phyloP scores from a whole-genome alignment of 2,113 vertebrate species.

The Lanius ludovicianus region DNA sequence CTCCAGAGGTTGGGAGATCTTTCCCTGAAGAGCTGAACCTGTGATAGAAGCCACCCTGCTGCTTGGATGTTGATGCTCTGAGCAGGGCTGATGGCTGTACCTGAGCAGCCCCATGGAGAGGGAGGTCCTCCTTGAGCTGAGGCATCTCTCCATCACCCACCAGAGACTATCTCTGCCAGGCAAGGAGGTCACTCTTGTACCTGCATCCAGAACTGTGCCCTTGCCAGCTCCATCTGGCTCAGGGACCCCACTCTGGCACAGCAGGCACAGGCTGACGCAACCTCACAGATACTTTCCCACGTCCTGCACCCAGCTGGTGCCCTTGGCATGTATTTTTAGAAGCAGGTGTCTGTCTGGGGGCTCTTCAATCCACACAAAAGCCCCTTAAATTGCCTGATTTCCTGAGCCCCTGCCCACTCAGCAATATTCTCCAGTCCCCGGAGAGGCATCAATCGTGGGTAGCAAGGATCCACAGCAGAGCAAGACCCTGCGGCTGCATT shows the following conservation, averaged over 20 bases:
- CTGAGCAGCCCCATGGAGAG: neutral
- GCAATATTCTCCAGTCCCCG: accelerated
- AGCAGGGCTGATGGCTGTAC: neutral
- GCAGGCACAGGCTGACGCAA: neutral
- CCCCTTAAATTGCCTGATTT: neutral
- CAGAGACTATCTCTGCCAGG: neutral
- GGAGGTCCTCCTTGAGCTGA: neutral
- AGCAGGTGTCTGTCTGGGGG: neutral
- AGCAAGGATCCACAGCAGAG: accelerated
- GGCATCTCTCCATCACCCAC: neutral
- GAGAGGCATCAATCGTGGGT: neutral
- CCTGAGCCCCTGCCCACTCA: neutral
- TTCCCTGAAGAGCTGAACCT: neutral
- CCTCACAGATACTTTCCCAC: neutral
- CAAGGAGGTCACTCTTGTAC: neutral
- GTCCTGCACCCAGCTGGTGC: neutral
- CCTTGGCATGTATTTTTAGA: neutral
- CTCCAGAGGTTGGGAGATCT: neutral
- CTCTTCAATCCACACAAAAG: neutral
- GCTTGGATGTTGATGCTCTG: neutral
- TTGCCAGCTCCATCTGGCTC: neutral
- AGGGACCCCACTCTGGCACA: neutral
- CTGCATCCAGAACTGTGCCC: neutral
- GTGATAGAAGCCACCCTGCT: neutral
- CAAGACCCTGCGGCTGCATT: accelerated